phyloP scores from a whole-genome alignment of 2,888 invertebrate species.

The Thymelicus acteon region DNA sequence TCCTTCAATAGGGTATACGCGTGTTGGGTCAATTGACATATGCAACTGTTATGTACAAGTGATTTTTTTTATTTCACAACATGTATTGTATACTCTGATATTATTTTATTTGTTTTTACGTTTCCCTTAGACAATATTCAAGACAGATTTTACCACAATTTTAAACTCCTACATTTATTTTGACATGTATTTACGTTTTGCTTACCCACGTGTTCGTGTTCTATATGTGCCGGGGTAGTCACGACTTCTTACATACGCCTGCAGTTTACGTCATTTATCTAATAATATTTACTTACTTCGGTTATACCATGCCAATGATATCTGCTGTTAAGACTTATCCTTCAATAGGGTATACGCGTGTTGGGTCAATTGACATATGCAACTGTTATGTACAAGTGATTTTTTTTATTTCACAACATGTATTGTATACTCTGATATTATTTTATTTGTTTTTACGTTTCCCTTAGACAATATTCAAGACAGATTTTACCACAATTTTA shows the following conservation, averaged over 20 bases:
- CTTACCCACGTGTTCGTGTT: constrained; percentile 33
- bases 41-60: neutral
- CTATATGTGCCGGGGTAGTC: constrained; percentile 30
- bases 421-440: too few species aligned
- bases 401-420: too few species aligned
- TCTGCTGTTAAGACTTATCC: constrained; percentile 2
- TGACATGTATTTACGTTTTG: constrained; percentile 31
- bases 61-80: too few species aligned
- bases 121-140: too few species aligned
- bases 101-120: too few species aligned
- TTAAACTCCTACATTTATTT: neutral
- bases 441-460: too few species aligned
- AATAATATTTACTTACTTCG: neutral
- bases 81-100: too few species aligned
- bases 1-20: neutral
- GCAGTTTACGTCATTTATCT: constrained; percentile 7
- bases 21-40: neutral
- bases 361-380: neutral
- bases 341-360: neutral
- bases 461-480: too few species aligned
- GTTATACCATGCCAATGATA: neutral
- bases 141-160: too few species aligned
- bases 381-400: neutral
- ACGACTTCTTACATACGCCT: constrained; percentile 18
- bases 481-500: too few species aligned